Conservation (phyloP, 2,113 vertebrate species). For the Podarcis muralis region DNA sequence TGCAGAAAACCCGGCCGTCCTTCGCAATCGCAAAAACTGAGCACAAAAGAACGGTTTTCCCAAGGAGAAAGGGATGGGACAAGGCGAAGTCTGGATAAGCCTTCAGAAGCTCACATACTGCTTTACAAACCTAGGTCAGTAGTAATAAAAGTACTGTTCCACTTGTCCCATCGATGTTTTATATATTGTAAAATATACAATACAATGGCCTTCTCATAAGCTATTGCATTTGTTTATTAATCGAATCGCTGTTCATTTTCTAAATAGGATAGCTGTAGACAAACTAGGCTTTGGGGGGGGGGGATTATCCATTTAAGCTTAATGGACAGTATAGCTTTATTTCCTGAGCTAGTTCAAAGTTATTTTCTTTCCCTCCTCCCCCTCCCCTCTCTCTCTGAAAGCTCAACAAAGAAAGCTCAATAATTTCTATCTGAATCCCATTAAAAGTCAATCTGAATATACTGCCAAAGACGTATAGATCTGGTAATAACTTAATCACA, state of each 20-base stretch:
- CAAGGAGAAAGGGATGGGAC: no score
- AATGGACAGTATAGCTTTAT: constrained; percentile 3
- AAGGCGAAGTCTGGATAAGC: no score
- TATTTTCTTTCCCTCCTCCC: not conserved
- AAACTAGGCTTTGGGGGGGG: not conserved
- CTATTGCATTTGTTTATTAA: constrained; percentile 13
- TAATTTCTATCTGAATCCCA: constrained; percentile 16
- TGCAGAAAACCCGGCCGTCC: no score
- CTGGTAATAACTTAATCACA: constrained; percentile 22
- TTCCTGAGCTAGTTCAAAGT: constrained; percentile 10
- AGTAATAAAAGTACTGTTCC: not conserved
- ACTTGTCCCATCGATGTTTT: not conserved
- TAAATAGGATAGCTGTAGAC: not conserved
- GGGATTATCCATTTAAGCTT: not conserved
- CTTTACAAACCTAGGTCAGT: not conserved
- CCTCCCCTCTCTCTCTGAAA: not conserved
- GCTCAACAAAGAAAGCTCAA: constrained; percentile 10
- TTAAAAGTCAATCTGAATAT: constrained; percentile 23
- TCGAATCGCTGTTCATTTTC: not conserved
- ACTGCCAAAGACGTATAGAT: constrained; percentile 7
- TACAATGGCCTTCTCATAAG: constrained; percentile 4
- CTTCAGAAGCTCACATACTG: not conserved
- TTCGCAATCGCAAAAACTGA: no score
- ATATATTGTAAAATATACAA: not conserved
- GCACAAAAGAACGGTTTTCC: no score